Base-by-base conservation (phyloP, 2,888 invertebrate genomes). In the Linnaemya vulpina region DNA sequence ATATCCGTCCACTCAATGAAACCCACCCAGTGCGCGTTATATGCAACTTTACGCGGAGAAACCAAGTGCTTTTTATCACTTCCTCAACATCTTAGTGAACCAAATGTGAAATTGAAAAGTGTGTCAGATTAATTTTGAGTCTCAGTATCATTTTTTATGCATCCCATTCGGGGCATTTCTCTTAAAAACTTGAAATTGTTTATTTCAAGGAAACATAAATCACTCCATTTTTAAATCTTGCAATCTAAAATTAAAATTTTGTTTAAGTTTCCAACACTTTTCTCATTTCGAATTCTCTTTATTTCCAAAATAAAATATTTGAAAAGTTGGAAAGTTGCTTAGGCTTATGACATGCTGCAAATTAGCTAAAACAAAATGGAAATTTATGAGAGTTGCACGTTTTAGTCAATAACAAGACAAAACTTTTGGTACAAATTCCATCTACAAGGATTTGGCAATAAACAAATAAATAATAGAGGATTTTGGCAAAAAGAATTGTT, bases 381-480 rank as follows among this genome's bases (percentile, higher is more conserved):
- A 84, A 87, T 86, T 87, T 87, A 87, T 87, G 84, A 71, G 60
- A 74, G 81, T 83, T 84, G 55, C 70, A 9, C 30, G n/a, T 38
- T 60, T 65, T 17, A 81, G 80, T 84, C 86, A 86, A 84, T 86
- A 86, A 74, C 58, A 85, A 55, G 83, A 86, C 86, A 87, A 82
- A 70, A 78, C 22, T 68, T 81, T 74, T 38, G 17, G 11, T 77
- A 79, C 25, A 80, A 68, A 83, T 83, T 85, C 85, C 65, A 46
- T 77, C 75, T 84, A 46, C 43, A 73, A 22, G 17, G 68, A 70
- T 43, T 74, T 60, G 58, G 51, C 49, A 77, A 77, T 63, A 77
- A 74, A 13, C 62, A 81, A 81, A 84, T 84, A 84, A 81, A 84
- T 81, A 84, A 84, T 55, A 63, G 30, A 43, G 77, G 67, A 68